phyloP scores from a whole-genome alignment of 2,888 invertebrate species.

The Spodoptera littoralis region DNA sequence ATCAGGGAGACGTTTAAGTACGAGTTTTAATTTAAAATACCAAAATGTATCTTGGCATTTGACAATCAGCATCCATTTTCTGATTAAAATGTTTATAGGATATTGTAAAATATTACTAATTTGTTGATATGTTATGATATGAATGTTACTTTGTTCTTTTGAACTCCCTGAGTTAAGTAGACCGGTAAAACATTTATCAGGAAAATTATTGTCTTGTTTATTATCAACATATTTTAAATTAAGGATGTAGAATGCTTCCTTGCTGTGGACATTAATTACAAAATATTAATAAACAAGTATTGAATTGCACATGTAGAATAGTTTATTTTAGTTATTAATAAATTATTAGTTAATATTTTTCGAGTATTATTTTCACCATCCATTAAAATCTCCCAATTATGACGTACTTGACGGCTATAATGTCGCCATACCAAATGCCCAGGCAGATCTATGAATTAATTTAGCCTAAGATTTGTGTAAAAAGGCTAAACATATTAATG shows the following conservation, averaged over 20 bases:
- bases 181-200: constrained; percentile 2
- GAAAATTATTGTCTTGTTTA: constrained; percentile 15
- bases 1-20: constrained; percentile 89
- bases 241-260: constrained; percentile 20
- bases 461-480: no score
- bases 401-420: no score
- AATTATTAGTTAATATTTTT: constrained; percentile 62
- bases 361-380: constrained; percentile 11
- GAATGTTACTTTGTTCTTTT: constrained; percentile 16
- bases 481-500: no score
- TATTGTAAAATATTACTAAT: constrained; percentile 32
- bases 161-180: not conserved
- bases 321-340: constrained; percentile 62
- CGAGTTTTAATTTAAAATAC: constrained; percentile 53
- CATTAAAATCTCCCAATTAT: no score
- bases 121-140: constrained; percentile 20
- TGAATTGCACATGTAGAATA: constrained; percentile 51
- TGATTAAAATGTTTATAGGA: constrained; percentile 39
- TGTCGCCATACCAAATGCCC: no score
- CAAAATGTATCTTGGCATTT: constrained; percentile 30
- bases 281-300: constrained; percentile 37
- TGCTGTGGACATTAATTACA: constrained; percentile 5
- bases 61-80: constrained; percentile 15
- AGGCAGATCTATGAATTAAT: no score
- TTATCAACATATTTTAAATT: constrained; percentile 1